Evolutionary conservation across 2,797 vertebrate genomes (phyloP).

Genomic region (Bufotes viridis): DNA sequence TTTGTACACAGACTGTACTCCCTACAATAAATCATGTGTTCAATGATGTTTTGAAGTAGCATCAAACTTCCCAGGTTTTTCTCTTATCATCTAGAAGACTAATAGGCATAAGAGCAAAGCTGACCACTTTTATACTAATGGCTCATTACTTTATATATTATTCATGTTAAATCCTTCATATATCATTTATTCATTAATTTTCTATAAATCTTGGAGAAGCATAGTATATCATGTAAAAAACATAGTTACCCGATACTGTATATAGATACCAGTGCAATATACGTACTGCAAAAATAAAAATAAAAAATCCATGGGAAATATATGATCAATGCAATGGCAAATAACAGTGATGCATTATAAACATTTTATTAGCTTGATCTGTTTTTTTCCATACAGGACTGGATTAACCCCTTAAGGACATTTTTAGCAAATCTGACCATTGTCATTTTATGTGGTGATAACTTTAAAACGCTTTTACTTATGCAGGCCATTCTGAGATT

Average conservation of each 20-base stretch:
- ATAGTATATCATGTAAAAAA: background rate
- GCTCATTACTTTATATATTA: slow-evolving; percentile 4
- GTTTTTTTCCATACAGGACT: background rate
- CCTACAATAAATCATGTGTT: background rate
- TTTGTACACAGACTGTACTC: background rate
- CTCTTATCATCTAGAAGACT: background rate
- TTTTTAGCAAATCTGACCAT: too few species aligned
- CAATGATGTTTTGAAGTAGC: background rate
- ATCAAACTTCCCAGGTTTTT: background rate
- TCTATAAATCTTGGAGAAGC: background rate
- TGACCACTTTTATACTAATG: background rate
- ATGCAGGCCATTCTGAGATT: too few species aligned
- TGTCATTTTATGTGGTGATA: too few species aligned
- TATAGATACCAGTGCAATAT: background rate
- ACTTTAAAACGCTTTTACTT: too few species aligned
- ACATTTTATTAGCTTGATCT: background rate
- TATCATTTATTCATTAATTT: background rate
- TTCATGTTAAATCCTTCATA: slow-evolving; percentile 19
- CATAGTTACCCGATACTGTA: background rate
- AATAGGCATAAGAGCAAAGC: background rate
- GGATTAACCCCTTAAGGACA: too few species aligned
- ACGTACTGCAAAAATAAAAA: too few species aligned
- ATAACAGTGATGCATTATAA: too few species aligned
- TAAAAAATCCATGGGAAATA: too few species aligned
- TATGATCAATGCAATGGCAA: too few species aligned